Evolutionary conservation across 2,888 invertebrate species (phyloP), one percentile per base, ranked within the genome.

Genomic region (Coenonympha glycerion): DNA sequence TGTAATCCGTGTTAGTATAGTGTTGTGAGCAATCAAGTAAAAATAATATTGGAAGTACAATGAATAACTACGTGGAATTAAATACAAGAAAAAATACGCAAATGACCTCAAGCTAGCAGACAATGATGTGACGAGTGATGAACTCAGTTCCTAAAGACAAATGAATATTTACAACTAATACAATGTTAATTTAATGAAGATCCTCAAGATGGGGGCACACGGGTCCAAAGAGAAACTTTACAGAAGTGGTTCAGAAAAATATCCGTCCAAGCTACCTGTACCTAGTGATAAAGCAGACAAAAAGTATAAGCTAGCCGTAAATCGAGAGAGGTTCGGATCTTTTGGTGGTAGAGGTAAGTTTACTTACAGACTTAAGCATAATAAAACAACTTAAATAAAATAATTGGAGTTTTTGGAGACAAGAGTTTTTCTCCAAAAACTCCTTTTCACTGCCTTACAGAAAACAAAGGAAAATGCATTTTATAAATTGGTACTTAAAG

Each of bases 191-290:
- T 79, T 73, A 56, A 78, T 79, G 79, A 80, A 72, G 73, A 69
- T 71, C 61, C 63, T 69, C 69, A 89, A 83, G 74, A 93, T 93
- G 93, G 93, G 93, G 65, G 92, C 92, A 61, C 92, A 92, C 83
- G 91, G 92, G 68, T 92, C 92, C 53, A 93, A 92, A 87, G 92
- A 92, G 79, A 92, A 92, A 80, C 86, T 92, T 58, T 88, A 90
- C 66, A 88, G 92, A 68, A 89, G 90, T 60, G 88, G 89, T 65
- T 92, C 92, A 33, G 92, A 90, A 75, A 87, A 87, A 59, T 85
- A 83, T 76, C 87, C 86, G 67, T 82, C 89, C 58, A 89, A 90
- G 70, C 73, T 90, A 55, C 88, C 87, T 39, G 85, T 87, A 58
- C 87, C 89, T 41, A 89, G 80, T 61, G 87, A 88, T 56, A 58